A percentile compares a stretch with the other conserved stretches of the same genome.
Evolutionary conservation across 2,113 vertebrate genomes (phyloP).

Genomic region (Oncorhynchus tshawytscha): DNA sequence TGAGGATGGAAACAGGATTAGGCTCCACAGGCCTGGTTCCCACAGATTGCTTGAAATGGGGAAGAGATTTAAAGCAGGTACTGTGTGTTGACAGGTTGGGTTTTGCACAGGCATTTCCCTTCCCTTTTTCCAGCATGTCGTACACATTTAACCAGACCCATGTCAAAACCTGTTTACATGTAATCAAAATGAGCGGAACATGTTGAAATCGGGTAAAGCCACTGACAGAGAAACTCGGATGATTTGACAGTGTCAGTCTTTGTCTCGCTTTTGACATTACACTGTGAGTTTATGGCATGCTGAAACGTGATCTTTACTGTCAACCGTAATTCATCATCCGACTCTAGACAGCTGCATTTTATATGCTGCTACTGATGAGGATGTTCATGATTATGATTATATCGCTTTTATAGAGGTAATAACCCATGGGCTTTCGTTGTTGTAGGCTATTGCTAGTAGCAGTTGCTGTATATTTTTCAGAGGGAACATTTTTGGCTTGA

Average conservation of each 20-base stretch:
- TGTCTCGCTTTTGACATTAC: conserved; percentile 44
- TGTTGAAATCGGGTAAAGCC: conserved; percentile 72
- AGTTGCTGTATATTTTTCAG: conserved; percentile 29
- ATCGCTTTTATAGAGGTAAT: background rate
- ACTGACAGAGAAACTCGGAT: conserved; percentile 70
- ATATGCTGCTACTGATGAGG: conserved; percentile 30
- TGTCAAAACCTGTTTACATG: conserved; percentile 80
- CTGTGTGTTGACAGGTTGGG: conserved; percentile 77
- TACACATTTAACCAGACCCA: conserved; percentile 74
- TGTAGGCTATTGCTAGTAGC: conserved; percentile 20
- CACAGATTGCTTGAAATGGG: conserved; percentile 80
- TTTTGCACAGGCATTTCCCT: conserved; percentile 29
- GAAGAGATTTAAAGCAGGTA: conserved; percentile 81
- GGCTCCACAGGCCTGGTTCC: conserved; percentile 79
- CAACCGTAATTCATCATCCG: background rate
- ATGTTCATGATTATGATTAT: conserved; percentile 31
- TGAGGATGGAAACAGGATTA: conserved; percentile 82
- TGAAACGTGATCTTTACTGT: conserved; percentile 52
- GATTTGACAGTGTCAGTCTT: conserved; percentile 70
- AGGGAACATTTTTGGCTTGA: conserved; percentile 41
- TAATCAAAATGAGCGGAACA: conserved; percentile 72
- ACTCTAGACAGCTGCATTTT: background rate
- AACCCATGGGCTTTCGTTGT: conserved; percentile 7
- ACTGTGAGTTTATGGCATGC: conserved; percentile 33
- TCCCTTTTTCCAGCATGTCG: conserved; percentile 60